Base-by-base conservation (phyloP, 1,140 invertebrate genomes). In the Aricia agestis region DNA sequence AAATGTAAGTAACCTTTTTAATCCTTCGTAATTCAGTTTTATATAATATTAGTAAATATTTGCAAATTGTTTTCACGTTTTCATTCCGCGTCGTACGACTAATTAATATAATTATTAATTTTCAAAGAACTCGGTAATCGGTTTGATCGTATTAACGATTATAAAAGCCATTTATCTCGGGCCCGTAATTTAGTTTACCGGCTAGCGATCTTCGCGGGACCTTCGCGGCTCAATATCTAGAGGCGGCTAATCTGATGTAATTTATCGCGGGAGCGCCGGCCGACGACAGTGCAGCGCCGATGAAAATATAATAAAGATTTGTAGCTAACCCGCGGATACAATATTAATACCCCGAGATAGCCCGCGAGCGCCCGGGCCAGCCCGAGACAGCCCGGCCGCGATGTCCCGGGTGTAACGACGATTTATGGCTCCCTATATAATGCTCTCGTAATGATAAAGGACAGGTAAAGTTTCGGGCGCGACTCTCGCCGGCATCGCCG, bases 221-320 rank as follows among this genome's bases (percentile, higher is more conserved):
- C 45, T 15, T 52, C 45, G 13, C 0, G 13, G 13, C 1, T 4
- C 45, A 11, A 11, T 42, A 42, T 42, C 11, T 11, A 42, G 7
- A 42, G 45, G 1, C 36, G 11, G 45, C 45, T 52, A 13, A 52
- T 52, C 45, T 15, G 45, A 13, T 52, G 45, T 52, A 11, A 52
- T 13, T 15, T 52, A 52, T 52, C 45, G 45, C 41, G 2, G 41
- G 41, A 25, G 1, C 25, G 25, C 25, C 25, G 25, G 25, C 25
- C 45, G 45, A 36, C 36, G 45, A 36, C 36, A 10, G 10, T 52
- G 1, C 45, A 52, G 45, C 45, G 13, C 10, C 45, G 45, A 52
- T 52, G 45, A 52, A 52, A 52, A 52, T 52, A 52, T 52, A 52
- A 52, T 52, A 52, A 52, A 52, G 45, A 52, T 52, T 52, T 52